Conservation (phyloP, 2,113 vertebrate genomes). For the Fukomys damarensis region DNA sequence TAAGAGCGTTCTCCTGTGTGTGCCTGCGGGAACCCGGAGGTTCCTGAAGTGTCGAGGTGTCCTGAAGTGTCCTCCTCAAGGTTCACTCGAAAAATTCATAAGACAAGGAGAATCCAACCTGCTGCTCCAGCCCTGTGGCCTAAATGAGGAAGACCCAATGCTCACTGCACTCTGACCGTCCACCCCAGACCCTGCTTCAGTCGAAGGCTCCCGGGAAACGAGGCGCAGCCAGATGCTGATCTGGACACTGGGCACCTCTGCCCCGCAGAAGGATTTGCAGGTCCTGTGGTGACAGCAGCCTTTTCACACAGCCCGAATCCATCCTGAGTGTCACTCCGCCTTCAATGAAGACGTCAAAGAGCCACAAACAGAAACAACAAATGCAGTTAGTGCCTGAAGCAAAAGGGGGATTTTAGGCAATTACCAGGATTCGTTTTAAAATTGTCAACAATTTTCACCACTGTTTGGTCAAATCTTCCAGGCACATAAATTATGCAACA, state of each 20-base stretch:
- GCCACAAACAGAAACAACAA: not conserved
- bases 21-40: not conserved
- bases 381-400: not conserved
- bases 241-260: not conserved
- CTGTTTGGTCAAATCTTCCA: not conserved
- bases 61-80: conserved; percentile 3
- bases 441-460: not conserved
- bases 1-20: not conserved
- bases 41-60: no score
- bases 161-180: not conserved
- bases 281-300: fast-evolving
- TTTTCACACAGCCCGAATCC: not conserved
- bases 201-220: not conserved
- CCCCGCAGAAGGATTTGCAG: not conserved
- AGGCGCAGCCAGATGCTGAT: not conserved
- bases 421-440: not conserved
- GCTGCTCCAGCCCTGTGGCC: not conserved
- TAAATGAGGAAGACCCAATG: not conserved
- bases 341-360: not conserved
- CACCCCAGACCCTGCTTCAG: not conserved
- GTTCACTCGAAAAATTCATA: not conserved
- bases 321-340: not conserved
- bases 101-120: not conserved
- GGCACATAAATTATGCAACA: conserved; percentile 2
- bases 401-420: not conserved